Conservation (phyloP, 2,113 vertebrate genomes). For the Phalacrocorax carbo region DNA sequence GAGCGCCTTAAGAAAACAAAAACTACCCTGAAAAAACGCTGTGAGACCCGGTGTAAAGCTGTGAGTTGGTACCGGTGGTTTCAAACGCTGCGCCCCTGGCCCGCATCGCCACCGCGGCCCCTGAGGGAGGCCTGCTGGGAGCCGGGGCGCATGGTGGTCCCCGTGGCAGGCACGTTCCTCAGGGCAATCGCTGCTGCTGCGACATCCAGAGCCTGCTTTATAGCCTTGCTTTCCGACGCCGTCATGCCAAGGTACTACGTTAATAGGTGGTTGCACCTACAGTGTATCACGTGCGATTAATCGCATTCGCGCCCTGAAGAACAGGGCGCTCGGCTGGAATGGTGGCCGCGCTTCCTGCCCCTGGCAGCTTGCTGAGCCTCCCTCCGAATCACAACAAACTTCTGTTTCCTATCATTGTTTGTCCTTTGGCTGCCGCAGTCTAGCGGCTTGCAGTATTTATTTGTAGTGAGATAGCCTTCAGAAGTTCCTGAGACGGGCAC, state of each 20-base stretch:
- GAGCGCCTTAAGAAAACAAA: no score
- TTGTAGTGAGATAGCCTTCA: not conserved
- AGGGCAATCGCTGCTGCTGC: rapidly evolving
- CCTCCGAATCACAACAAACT: not conserved
- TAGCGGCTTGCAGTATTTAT: not conserved
- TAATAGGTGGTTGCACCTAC: not conserved
- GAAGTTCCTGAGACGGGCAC: not conserved
- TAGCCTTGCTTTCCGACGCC: rapidly evolving
- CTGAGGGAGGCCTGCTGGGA: not conserved
- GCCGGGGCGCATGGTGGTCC: not conserved
- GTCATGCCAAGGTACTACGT: rapidly evolving
- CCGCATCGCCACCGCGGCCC: no score
- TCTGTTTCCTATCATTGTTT: not conserved
- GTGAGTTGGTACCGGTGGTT: rapidly evolving
- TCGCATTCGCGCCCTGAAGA: not conserved
- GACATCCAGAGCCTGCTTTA: rapidly evolving
- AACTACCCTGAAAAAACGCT: not conserved
- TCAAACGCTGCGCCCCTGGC: no score
- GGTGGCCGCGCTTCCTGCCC: not conserved
- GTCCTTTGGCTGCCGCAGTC: not conserved
- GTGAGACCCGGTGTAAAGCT: not conserved
- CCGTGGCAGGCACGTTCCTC: rapidly evolving
- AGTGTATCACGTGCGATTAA: rapidly evolving
- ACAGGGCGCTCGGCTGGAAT: not conserved
- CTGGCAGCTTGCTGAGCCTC: not conserved